Evolutionary conservation across 2,888 invertebrate species (phyloP), one percentile per base, ranked within the genome.

Genomic region (Halocaridina rubra): DNA sequence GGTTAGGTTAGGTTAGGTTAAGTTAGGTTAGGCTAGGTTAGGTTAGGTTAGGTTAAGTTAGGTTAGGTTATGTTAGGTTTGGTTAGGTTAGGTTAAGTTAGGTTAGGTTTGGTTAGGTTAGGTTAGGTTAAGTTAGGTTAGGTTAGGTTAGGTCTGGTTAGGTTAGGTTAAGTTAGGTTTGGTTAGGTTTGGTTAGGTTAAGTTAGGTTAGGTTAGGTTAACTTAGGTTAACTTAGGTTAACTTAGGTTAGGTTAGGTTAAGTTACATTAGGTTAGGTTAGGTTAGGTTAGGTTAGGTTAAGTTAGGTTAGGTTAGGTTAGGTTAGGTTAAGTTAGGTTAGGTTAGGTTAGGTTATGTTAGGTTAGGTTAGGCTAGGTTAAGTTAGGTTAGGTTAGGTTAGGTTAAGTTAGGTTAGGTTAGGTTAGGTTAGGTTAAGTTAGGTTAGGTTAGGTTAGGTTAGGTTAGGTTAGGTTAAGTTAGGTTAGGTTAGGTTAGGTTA

Each of bases 361-460:
- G n/a, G n/a, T n/a, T n/a, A n/a, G n/a, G 59, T 57, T 57, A 57
- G 59, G 59, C 22, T 57, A 57, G 59, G 59, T 57, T 8, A 57
- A 22, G 59, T 57, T 57, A 57, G 59, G 59, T 57, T 57, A 57
- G 59, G 86, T 84, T 87, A 85, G 67, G 86, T 85, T 84, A 86
- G 46, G 86, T 85, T 84, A 86, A 84, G 86, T 74, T 86, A 30
- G 39, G 86, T 16, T 84, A 29, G 72, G 86, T 16, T 84, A n/a
- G n/a, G n/a, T n/a, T 57, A 57, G 57, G 57, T 57, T n/a, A 22
- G 74, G 13, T 74, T n/a, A 22, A 46, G 13, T 39, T 13, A 22
- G 22, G 22, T 16, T n/a, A 46, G 74, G 13, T 74, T n/a, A 22
- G 74, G 13, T 74, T n/a, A 22, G 74, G 13, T 74, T 30, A 33